Percentiles rank a stretch among this genome's conserved stretches.
Evolutionary conservation across 2,888 invertebrate species (phyloP).

Genomic region (Eilema depressum): DNA sequence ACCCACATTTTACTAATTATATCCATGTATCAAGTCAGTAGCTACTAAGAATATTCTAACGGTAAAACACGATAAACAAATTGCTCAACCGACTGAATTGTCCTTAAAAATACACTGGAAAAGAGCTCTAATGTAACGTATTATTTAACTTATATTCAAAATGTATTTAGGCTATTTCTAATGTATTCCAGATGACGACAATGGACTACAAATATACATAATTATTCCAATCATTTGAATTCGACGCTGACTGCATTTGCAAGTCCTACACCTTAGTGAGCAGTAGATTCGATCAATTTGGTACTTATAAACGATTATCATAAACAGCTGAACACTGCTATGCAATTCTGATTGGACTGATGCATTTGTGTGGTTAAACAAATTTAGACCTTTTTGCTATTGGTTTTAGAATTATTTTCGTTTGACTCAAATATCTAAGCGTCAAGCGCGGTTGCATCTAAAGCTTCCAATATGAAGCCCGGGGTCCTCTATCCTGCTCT

Average conservation of each 20-base stretch:
- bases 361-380: background rate
- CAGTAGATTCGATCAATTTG: slow-evolving; percentile 10
- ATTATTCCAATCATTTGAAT: slow-evolving; percentile 29
- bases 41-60: background rate
- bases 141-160: slow-evolving; percentile 4
- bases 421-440: background rate
- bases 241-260: slow-evolving; percentile 23
- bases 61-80: background rate
- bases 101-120: background rate
- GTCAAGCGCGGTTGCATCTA: no score
- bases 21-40: no score
- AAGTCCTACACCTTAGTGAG: slow-evolving; percentile 17
- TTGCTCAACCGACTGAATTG: background rate
- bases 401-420: background rate
- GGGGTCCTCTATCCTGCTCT: no score
- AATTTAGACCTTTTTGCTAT: background rate
- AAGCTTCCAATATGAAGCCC: no score
- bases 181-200: slow-evolving; percentile 24
- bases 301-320: slow-evolving; percentile 3
- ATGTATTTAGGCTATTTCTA: slow-evolving; percentile 27
- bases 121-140: background rate
- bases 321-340: background rate
- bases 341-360: background rate
- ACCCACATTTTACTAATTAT: no score
- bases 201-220: slow-evolving; percentile 15